Conservation (phyloP, 2,888 invertebrate species). For the Laspeyria flexula region DNA sequence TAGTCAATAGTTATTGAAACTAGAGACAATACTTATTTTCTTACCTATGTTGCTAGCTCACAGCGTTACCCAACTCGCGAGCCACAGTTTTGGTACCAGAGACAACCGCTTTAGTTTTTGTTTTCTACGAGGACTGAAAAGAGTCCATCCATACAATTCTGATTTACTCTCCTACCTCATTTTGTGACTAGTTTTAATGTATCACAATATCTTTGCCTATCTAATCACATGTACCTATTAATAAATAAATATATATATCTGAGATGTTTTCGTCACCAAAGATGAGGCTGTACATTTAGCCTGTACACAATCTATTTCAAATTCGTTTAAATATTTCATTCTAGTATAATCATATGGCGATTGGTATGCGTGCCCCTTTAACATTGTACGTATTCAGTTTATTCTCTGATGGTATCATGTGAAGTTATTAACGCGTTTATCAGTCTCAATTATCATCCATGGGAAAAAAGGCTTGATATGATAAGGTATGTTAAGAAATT, state of each 20-base stretch:
- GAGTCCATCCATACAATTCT: conserved; percentile 66
- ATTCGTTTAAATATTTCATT: conserved; percentile 49
- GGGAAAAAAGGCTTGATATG: too few relatives aligned
- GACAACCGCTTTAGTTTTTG: conserved; percentile 38
- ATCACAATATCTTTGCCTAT: conserved; percentile 57
- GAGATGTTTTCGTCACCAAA: conserved; percentile 74
- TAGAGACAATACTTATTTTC: too few relatives aligned
- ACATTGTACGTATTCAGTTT: too few relatives aligned
- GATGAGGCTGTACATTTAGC: conserved; percentile 70
- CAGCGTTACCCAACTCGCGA: not conserved
- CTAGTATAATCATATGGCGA: conserved; percentile 25
- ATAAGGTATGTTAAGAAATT: too few relatives aligned
- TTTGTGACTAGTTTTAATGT: conserved; percentile 72
- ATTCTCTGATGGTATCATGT: too few relatives aligned
- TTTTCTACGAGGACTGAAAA: conserved; percentile 48
- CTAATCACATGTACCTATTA: conserved; percentile 43
- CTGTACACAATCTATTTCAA: conserved; percentile 19
- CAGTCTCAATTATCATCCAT: too few relatives aligned
- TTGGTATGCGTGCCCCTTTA: too few relatives aligned
- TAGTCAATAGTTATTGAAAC: too few relatives aligned
- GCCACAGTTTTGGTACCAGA: conserved; percentile 14
- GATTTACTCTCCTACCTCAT: conserved; percentile 82
- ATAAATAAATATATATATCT: conserved; percentile 49
- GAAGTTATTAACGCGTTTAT: too few relatives aligned
- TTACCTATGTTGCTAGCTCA: not conserved